phyloP scores from a whole-genome alignment of 2,888 invertebrate genomes.

The Hypena proboscidalis region DNA sequence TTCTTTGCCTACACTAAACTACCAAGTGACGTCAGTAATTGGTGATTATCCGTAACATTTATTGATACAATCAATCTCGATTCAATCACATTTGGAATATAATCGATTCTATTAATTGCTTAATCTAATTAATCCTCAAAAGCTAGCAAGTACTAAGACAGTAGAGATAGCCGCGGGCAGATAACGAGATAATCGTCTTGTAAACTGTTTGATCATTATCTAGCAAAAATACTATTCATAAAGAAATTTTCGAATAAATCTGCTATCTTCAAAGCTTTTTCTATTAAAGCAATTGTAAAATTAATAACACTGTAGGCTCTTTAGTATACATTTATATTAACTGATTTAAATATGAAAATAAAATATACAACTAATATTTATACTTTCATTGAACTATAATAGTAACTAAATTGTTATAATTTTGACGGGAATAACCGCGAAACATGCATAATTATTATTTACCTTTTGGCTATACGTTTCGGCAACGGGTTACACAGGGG shows the following conservation, averaged over 20 bases:
- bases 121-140: too few species aligned
- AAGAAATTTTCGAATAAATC: conserved; percentile 12
- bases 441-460: too few species aligned
- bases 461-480: too few species aligned
- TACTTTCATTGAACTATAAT: too few species aligned
- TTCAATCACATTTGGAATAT: conserved; percentile 50
- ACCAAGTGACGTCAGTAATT: conserved; percentile 40
- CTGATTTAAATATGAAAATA: background rate
- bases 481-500: too few species aligned
- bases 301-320: background rate
- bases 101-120: too few species aligned
- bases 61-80: too few species aligned
- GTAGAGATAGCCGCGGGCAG: conserved; percentile 4
- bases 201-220: conserved; percentile 19
- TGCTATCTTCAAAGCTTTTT: conserved; percentile 3
- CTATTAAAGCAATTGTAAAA: conserved; percentile 2
- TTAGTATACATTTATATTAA: background rate
- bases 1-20: background rate
- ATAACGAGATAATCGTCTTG: conserved; percentile 13
- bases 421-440: too few species aligned
- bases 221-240: conserved; percentile 12
- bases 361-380: too few species aligned
- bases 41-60: too few species aligned
- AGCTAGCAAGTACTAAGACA: conserved; percentile 17
- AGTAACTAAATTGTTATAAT: too few species aligned